Base-by-base conservation (phyloP, 2,113 vertebrate genomes). In the Scortum barcoo region DNA sequence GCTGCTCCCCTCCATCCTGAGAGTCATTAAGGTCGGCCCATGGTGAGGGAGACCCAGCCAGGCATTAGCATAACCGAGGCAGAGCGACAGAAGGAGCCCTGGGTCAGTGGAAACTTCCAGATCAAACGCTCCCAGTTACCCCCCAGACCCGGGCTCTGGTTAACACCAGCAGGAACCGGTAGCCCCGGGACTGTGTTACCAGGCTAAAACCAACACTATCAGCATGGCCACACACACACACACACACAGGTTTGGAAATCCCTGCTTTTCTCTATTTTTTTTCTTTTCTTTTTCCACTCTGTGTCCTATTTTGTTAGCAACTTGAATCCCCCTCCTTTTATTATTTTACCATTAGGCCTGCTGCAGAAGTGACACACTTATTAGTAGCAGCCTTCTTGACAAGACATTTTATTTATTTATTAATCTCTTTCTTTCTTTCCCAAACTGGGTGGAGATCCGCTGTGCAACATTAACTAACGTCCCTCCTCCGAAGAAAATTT, bases 21-120 rank as follows among this genome's bases (percentile, higher is more conserved):
- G 83, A 86, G 80, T 84, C 73, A 87, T 91, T 89, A 88, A 87
- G 75, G 68, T 53, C 38, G 13, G 69, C 72, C 81, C 83, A 76
- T n/a, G 33, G 81, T 78, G 84, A 86, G 76, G 84, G 73, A 85
- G 78, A 78, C 78, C 81, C 86, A 79, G 78, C 57, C 72, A 68
- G 73, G 72, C 63, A 70, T 88, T 88, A 82, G 83, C 87, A 83
- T 83, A 72, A 78, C 58, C 58, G 53, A n/a, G 67, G 56, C 82
- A 46, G 81, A 79, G 73, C 33, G 36, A 81, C 83, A 78, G 26
- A 73, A n/a, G 57, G 38, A 72, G 68, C 57, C 68, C 54, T 9
- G 62, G 76, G 89, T 88, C 89, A 88, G 67, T 84, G 87, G 87
- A 90, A 92, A 90, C 75, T 80, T 83, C 68, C 80, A 88, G 82